Percentiles rank a stretch among this genome's conserved stretches.
Evolutionary conservation across 2,888 invertebrate species (phyloP).

Genomic region (Morpho deidamia): DNA sequence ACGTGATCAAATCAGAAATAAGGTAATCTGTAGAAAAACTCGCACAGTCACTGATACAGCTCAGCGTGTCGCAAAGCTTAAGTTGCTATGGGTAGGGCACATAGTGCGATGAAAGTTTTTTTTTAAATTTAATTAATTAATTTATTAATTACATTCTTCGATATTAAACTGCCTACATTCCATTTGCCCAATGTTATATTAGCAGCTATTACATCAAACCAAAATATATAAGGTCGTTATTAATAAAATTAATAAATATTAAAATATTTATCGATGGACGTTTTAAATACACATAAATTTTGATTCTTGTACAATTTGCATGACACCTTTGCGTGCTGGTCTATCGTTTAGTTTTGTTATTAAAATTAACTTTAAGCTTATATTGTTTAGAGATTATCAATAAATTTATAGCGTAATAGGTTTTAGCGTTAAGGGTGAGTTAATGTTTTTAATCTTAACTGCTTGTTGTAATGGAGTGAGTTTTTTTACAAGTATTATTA

Average conservation of each 20-base stretch:
- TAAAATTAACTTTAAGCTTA: conserved; percentile 15
- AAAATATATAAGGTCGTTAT: conserved; percentile 10
- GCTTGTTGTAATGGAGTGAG: background rate
- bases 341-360: conserved; percentile 17
- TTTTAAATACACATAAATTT: conserved; percentile 19
- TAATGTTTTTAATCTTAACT: too few relatives aligned
- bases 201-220: background rate
- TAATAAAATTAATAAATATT: background rate
- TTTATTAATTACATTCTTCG: too few relatives aligned
- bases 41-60: too few relatives aligned
- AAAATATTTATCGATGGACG: conserved; percentile 19
- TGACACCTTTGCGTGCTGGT: conserved; percentile 17
- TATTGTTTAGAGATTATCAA: conserved; percentile 13
- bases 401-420: conserved; percentile 13
- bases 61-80: too few relatives aligned
- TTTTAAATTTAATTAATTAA: background rate
- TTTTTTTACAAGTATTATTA: background rate
- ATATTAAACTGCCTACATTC: too few relatives aligned
- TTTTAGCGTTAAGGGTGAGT: conserved; percentile 6
- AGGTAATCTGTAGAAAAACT: too few relatives aligned
- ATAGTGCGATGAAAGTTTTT: too few relatives aligned
- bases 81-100: too few relatives aligned
- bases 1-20: too few relatives aligned
- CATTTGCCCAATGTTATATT: too few relatives aligned
- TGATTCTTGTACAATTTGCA: conserved; percentile 14